A percentile compares a stretch with the other conserved stretches of the same genome.
These are phyloP conservation scores for Poeciliopsis retropinna DNA, from an alignment of 2,113 vertebrate genomes.

Conservation along the genomic window DNA sequence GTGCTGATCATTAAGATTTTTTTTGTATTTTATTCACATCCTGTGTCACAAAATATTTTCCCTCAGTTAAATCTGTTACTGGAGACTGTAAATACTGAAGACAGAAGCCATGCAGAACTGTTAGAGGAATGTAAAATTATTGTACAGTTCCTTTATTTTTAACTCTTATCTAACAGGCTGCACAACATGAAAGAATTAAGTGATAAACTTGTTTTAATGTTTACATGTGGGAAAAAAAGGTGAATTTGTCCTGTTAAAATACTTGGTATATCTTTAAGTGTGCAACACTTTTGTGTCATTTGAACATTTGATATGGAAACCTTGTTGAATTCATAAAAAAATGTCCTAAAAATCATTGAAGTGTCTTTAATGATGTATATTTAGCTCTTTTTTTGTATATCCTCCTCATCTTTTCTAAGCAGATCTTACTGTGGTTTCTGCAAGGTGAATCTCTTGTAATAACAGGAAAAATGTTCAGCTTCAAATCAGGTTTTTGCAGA, in stretches of 20 bases:
- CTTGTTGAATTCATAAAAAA: slow-evolving; percentile 54
- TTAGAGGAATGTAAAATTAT: slow-evolving; percentile 75
- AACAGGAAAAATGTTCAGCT: not conserved
- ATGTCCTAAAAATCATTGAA: not conserved
- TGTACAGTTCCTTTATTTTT: slow-evolving; percentile 66
- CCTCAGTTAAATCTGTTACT: slow-evolving; percentile 13
- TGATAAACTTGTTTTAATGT: slow-evolving; percentile 57
- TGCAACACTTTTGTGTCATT: slow-evolving; percentile 44
- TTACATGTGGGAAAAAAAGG: slow-evolving; percentile 59
- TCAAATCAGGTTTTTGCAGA: not conserved
- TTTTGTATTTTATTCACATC: not conserved
- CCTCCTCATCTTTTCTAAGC: too few species aligned
- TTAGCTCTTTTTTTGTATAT: not conserved
- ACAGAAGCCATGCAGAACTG: slow-evolving; percentile 76
- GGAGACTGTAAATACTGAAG: slow-evolving; percentile 65
- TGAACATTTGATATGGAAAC: slow-evolving; percentile 64
- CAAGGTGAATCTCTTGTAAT: not conserved
- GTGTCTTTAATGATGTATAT: not conserved
- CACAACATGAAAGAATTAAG: slow-evolving; percentile 53
- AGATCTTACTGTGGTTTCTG: not conserved
- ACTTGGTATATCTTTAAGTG: slow-evolving; percentile 57
- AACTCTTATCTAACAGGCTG: slow-evolving; percentile 59
- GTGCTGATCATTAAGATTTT: slow-evolving; percentile 27
- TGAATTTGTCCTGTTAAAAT: slow-evolving; percentile 43
- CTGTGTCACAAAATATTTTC: slow-evolving; percentile 38